Base-by-base conservation (phyloP, 2,113 vertebrate species). In the Pavo muticus region DNA sequence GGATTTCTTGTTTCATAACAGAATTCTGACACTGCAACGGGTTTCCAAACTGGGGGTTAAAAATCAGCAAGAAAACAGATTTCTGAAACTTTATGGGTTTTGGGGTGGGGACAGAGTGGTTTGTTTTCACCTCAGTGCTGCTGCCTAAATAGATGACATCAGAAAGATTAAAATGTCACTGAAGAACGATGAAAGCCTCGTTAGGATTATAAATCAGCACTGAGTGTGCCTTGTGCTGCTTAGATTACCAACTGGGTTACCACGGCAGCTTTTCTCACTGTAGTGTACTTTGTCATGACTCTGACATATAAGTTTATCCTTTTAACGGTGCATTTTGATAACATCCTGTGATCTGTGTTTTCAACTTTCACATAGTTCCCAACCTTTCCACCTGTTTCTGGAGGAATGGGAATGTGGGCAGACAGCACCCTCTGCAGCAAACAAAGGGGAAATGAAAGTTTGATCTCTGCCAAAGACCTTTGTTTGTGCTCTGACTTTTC, bases 361-460 rank as follows among this genome's bases (percentile, higher is more conserved):
- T 32, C 29, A 65, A 35, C 14, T 68, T 30, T n/a, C 6, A 24
- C 56, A 29, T 3, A 52, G 20, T 29, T 69, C 17, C 1, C 10
- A 65, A 23, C 3, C 3, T 21, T 4, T 16, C 7, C 18, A 70
- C 39, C 52, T 35, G 27, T 42, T n/a, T 79, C 37, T n/a, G 10
- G 5, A 65, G 56, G 18, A 80, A 9, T 3, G 45, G 15, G 79
- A 91, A 83, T 19, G 47, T 45, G 84, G 35, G 83, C 73, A 80
- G 67, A 93, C 30, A 95, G 94, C 93, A 86, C 95, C 95, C 97
- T 93, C 95, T 96, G 67, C 96, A 97, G 97, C 6, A 48, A 85
- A 30, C 0, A 0, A 27, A 0, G 3, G 7, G 27, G 87, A 95
- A 94, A 56, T 63, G 54, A 79, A 35, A 29, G 10, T 21, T 73